These are phyloP conservation scores for Drosophila flavopinicola DNA, from an alignment of 2,888 invertebrate species.

Conservation along the genomic window DNA sequence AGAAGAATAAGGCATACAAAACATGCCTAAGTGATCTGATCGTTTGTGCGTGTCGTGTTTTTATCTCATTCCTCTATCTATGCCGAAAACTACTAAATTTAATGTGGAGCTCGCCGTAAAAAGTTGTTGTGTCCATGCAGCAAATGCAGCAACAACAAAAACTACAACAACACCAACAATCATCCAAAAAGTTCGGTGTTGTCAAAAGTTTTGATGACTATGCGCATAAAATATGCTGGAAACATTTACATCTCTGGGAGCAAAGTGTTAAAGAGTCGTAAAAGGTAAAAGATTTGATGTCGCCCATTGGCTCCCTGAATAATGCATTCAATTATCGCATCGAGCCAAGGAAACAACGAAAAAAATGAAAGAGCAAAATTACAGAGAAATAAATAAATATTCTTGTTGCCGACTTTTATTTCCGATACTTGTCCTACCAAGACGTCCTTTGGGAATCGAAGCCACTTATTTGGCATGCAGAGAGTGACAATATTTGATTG, in stretches of 20 bases:
- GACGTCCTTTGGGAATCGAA: slow-evolving; percentile 26
- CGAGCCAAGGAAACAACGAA: background rate
- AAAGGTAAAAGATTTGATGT: slow-evolving; percentile 57
- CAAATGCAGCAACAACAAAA: slow-evolving; percentile 38
- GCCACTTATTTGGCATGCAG: slow-evolving; percentile 42
- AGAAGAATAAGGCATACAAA: background rate
- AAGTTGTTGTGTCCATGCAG: slow-evolving; percentile 56
- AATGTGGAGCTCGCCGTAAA: slow-evolving; percentile 1
- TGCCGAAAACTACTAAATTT: slow-evolving; percentile 35
- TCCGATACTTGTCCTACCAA: slow-evolving; percentile 5
- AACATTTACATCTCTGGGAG: slow-evolving; percentile 64
- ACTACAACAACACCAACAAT: slow-evolving; percentile 21
- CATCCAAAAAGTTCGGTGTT: slow-evolving; percentile 48
- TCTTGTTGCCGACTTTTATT: slow-evolving; percentile 20
- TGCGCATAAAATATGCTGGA: slow-evolving; percentile 69
- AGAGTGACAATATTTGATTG: slow-evolving; percentile 47
- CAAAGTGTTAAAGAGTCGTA: slow-evolving; percentile 64
- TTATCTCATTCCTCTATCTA: slow-evolving; percentile 12
- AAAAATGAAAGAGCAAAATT: slow-evolving; percentile 6
- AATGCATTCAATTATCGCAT: slow-evolving; percentile 68
- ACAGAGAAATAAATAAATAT: slow-evolving; percentile 12
- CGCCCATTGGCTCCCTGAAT: slow-evolving; percentile 44
- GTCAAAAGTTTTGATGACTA: slow-evolving; percentile 62
- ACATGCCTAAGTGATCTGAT: slow-evolving; percentile 64
- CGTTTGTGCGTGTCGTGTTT: slow-evolving; percentile 46